Evolutionary conservation across 2,888 invertebrate species (phyloP).

Genomic region (Xestoiulus laeticollis): DNA sequence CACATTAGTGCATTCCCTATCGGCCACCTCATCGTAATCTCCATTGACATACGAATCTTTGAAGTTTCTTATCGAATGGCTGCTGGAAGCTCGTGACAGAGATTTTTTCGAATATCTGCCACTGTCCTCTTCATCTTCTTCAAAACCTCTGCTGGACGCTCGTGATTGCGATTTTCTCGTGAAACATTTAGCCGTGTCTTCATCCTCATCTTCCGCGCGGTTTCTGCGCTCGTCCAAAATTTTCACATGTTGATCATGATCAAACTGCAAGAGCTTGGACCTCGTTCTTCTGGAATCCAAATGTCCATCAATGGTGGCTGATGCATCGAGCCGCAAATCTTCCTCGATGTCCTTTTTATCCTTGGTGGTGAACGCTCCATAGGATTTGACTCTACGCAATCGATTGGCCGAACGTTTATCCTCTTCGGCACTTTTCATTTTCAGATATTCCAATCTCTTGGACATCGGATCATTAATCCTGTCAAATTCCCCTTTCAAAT

Average conservation of each 20-base stretch:
- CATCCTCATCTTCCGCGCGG: conserved; percentile 50
- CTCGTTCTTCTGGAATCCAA: conserved; percentile 42
- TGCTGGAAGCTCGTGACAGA: neutral
- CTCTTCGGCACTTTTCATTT: conserved; percentile 42
- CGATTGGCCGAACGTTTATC: neutral
- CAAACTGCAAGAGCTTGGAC: conserved; percentile 48
- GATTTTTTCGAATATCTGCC: neutral
- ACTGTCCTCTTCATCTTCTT: neutral
- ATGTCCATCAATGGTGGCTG: conserved; percentile 43
- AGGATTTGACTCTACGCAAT: conserved; percentile 48
- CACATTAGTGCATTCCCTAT: neutral
- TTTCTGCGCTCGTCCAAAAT: conserved; percentile 46
- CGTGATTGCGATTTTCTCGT: neutral
- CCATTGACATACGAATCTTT: neutral
- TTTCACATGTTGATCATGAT: conserved; percentile 49
- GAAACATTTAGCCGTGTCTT: neutral
- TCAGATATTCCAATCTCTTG: conserved; percentile 45
- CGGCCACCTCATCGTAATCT: neutral
- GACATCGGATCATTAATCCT: neutral
- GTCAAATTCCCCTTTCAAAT: conserved; percentile 40
- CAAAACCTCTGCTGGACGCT: neutral
- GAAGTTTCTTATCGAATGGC: neutral
- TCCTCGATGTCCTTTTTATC: conserved; percentile 52
- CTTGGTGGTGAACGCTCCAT: conserved; percentile 53
- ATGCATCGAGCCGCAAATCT: conserved; percentile 48